Evolutionary conservation across 2,888 invertebrate genomes (phyloP).

Genomic region (Neocrepidodera transversa): DNA sequence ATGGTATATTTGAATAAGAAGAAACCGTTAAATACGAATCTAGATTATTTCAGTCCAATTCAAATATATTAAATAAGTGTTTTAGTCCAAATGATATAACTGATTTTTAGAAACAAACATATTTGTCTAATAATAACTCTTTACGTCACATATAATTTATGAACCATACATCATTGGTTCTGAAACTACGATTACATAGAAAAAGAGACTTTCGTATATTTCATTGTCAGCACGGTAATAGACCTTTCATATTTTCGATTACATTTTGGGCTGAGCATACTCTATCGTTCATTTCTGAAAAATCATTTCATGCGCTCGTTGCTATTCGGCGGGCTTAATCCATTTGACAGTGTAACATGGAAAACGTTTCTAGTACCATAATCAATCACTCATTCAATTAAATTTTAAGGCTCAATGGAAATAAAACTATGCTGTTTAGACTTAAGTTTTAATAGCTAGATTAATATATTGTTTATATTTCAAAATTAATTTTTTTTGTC

Average conservation of each 20-base stretch:
- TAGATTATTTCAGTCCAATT: too few relatives aligned
- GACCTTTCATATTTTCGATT: slow-evolving; percentile 12
- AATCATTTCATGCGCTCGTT: slow-evolving; percentile 1
- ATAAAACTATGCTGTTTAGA: too few relatives aligned
- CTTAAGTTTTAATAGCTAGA: too few relatives aligned
- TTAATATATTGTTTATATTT: too few relatives aligned
- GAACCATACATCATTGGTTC: neutral
- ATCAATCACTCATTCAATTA: slow-evolving; percentile 23
- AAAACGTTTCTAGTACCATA: slow-evolving; percentile 18
- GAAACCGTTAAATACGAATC: too few relatives aligned
- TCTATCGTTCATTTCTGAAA: slow-evolving; percentile 12
- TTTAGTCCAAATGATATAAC: too few relatives aligned
- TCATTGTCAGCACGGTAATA: slow-evolving; percentile 8
- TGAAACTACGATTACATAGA: neutral
- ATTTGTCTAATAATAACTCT: too few relatives aligned
- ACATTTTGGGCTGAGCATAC: neutral
- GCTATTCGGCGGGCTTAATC: slow-evolving; percentile 6
- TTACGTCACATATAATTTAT: neutral
- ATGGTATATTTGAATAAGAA: too few relatives aligned
- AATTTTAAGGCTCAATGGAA: slow-evolving; percentile 4
- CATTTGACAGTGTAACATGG: slow-evolving; percentile 11
- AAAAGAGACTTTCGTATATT: neutral
- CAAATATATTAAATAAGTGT: too few relatives aligned
- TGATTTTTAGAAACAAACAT: too few relatives aligned
- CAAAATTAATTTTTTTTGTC: too few relatives aligned